These are phyloP conservation scores for Acanthochromis polyacanthus DNA, from an alignment of 2,113 vertebrate genomes.

Conservation along the genomic window DNA sequence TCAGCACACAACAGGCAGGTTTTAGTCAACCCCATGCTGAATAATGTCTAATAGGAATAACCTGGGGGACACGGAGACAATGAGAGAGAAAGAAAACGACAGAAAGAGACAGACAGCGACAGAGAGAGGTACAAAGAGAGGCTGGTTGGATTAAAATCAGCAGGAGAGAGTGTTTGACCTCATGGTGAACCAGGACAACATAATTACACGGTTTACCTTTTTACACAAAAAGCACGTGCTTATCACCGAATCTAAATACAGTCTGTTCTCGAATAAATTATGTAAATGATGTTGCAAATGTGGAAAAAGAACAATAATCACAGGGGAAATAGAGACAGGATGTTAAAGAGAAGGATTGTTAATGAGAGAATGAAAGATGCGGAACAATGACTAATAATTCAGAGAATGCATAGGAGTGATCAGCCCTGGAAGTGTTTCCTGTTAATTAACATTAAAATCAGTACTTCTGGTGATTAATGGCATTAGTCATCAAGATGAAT, in stretches of 20 bases:
- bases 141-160: background rate
- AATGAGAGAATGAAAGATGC: background rate
- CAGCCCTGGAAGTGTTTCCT: conserved; percentile 16
- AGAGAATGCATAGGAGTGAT: conserved; percentile 4
- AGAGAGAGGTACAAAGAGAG: conserved; percentile 15
- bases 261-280: background rate
- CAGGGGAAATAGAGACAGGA: background rate
- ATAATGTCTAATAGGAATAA: conserved; percentile 66
- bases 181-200: background rate
- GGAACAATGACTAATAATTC: conserved; percentile 12
- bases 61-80: conserved; percentile 55
- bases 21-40: conserved; percentile 62
- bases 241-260: background rate
- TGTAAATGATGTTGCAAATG: background rate
- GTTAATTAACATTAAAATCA: conserved; percentile 40
- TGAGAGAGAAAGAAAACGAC: conserved; percentile 29
- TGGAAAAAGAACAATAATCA: background rate
- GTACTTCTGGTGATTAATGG: background rate
- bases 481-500: conserved; percentile 34
- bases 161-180: conserved; percentile 15
- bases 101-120: conserved; percentile 4
- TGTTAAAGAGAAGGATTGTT: background rate
- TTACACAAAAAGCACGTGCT: conserved; percentile 5
- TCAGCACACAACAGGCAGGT: conserved; percentile 71
- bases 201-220: background rate